Evolutionary conservation across 2,888 invertebrate species (phyloP).

Genomic region (Sericinus montela): DNA sequence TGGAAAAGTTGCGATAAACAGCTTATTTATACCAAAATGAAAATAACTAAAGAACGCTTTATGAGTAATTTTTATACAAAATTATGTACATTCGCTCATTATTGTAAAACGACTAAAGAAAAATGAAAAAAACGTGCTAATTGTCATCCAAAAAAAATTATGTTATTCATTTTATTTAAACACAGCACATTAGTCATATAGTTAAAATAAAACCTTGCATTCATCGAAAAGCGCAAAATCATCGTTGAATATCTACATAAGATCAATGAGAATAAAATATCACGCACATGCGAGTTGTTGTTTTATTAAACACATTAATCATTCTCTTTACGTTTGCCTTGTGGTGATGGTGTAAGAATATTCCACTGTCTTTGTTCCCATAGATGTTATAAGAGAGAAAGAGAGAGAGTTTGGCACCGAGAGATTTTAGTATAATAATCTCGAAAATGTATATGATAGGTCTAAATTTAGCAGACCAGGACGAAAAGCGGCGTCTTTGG

Average conservation of each 20-base stretch:
- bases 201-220: conserved; percentile 57
- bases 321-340: too few species aligned
- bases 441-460: too few species aligned
- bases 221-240: conserved; percentile 65
- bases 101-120: conserved; percentile 46
- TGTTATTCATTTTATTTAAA: conserved; percentile 53
- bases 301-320: conserved; percentile 41
- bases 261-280: conserved; percentile 73
- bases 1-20: conserved; percentile 29
- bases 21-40: conserved; percentile 23
- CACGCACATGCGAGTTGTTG: conserved; percentile 71
- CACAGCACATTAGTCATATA: conserved; percentile 72
- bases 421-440: too few species aligned
- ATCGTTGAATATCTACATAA: conserved; percentile 54
- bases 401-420: too few species aligned
- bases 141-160: conserved; percentile 34
- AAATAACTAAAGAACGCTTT: conserved; percentile 40
- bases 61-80: conserved; percentile 58
- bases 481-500: too few species aligned
- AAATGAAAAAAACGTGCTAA: conserved; percentile 40
- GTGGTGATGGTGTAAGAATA: too few species aligned
- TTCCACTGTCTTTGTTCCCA: too few species aligned
- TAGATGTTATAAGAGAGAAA: too few species aligned
- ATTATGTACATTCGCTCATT: conserved; percentile 56
- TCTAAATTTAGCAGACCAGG: too few species aligned